Conservation (phyloP, 1,140 invertebrate species). For the Bacillus rossius region DNA sequence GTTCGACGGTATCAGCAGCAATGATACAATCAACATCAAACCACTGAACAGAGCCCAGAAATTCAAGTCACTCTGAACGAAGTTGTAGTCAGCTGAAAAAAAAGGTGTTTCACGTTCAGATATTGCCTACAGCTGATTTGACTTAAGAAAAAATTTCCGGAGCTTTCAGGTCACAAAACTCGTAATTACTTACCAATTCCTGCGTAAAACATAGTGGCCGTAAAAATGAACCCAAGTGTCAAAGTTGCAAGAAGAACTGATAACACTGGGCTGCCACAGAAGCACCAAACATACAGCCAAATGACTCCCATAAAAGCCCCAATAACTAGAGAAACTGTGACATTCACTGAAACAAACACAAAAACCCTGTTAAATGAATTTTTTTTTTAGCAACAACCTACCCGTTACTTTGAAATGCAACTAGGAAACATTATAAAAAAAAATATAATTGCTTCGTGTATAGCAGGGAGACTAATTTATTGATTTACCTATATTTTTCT, state of each 20-base stretch:
- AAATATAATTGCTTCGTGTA: too few species aligned
- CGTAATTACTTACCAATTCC: conserved; percentile 52
- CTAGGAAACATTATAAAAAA: too few species aligned
- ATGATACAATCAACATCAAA: conserved; percentile 45
- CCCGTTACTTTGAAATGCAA: too few species aligned
- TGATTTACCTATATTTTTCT: too few species aligned
- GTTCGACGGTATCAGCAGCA: conserved; percentile 47
- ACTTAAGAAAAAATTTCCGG: too few species aligned
- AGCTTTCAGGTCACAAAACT: too few species aligned
- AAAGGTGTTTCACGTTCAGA: too few species aligned
- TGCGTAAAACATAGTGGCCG: conserved; percentile 47
- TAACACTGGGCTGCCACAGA: conserved; percentile 49
- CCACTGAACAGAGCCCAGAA: conserved; percentile 56
- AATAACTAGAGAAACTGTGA: conserved; percentile 37
- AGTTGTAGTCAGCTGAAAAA: conserved; percentile 49
- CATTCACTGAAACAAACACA: conserved; percentile 3
- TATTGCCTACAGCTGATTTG: too few species aligned
- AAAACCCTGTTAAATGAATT: not conserved
- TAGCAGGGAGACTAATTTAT: too few species aligned
- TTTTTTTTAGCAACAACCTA: too few species aligned
- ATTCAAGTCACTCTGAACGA: conserved; percentile 49
- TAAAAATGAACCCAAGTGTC: conserved; percentile 48
- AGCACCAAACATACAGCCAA: conserved; percentile 48
- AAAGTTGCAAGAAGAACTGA: conserved; percentile 50
- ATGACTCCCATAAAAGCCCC: conserved; percentile 45